Percentiles rank a stretch among this genome's conserved stretches.
Evolutionary conservation across 92 coral and sea anemone genomes (phyloP).

Genomic region (Umimayanthus chanpuru): DNA sequence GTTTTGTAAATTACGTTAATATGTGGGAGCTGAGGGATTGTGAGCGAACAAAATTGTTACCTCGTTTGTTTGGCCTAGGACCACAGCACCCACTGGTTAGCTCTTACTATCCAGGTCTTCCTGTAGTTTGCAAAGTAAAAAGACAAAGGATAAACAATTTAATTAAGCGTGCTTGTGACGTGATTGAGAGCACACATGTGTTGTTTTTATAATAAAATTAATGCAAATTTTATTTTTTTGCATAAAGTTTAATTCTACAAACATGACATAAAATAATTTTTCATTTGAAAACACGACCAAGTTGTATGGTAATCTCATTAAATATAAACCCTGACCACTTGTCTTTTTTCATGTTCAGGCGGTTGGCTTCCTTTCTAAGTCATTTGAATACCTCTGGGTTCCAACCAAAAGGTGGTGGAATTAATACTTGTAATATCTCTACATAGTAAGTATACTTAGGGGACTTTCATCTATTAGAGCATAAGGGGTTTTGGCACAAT

Average conservation of each 20-base stretch:
- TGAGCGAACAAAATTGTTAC: neutral
- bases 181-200: too few relatives aligned
- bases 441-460: neutral
- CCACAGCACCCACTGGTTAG: conserved; percentile 44
- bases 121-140: neutral
- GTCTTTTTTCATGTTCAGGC: conserved; percentile 29
- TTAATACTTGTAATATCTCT: conserved; percentile 52
- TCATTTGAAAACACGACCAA: neutral
- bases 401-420: conserved; percentile 44
- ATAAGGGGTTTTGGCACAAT: too few relatives aligned
- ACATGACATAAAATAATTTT: neutral
- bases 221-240: neutral
- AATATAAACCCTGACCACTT: conserved; percentile 47
- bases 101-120: conserved; percentile 47
- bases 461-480: too few relatives aligned
- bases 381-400: conserved; percentile 37
- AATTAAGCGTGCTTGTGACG: neutral
- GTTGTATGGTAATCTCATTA: conserved; percentile 57
- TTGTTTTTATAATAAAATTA: too few relatives aligned
- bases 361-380: conserved; percentile 42
- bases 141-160: neutral
- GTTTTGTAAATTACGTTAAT: neutral
- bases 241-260: neutral
- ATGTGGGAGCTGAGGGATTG: neutral
- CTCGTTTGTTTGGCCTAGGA: conserved; percentile 45